A percentile compares a stretch with the other conserved stretches of the same genome.
Evolutionary conservation across 2,113 vertebrate species (phyloP).

Genomic region (Ursus arctos): DNA sequence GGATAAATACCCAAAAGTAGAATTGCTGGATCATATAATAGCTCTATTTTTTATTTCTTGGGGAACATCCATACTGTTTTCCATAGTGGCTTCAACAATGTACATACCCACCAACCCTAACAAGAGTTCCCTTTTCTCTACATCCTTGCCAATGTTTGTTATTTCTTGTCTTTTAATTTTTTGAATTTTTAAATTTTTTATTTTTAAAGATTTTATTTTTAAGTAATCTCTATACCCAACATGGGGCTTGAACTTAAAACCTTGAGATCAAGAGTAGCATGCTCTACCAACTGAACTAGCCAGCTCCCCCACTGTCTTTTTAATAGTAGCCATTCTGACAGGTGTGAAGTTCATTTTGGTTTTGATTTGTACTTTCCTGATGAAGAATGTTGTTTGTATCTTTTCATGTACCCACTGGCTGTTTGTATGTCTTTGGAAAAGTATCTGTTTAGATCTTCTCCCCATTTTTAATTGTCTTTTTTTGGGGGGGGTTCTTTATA

Average conservation of each 20-base stretch:
- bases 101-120: neutral
- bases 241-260: neutral
- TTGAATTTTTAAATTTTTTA: neutral
- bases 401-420: neutral
- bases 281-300: neutral
- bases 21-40: neutral
- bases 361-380: neutral
- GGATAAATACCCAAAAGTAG: neutral
- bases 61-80: neutral
- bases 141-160: neutral
- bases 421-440: neutral
- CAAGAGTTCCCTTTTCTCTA: neutral
- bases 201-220: neutral
- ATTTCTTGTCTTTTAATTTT: neutral
- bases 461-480: neutral
- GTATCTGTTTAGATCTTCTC: neutral
- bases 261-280: neutral
- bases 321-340: neutral
- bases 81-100: neutral
- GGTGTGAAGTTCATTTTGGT: neutral
- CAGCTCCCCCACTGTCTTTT: neutral
- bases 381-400: neutral
- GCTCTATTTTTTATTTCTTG: neutral
- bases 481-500: neutral
- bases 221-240: neutral